A percentile compares a stretch with the other conserved stretches of the same genome.
These are phyloP conservation scores for Ephestia elutella DNA, from an alignment of 1,140 invertebrate species.

Conservation along the genomic window DNA sequence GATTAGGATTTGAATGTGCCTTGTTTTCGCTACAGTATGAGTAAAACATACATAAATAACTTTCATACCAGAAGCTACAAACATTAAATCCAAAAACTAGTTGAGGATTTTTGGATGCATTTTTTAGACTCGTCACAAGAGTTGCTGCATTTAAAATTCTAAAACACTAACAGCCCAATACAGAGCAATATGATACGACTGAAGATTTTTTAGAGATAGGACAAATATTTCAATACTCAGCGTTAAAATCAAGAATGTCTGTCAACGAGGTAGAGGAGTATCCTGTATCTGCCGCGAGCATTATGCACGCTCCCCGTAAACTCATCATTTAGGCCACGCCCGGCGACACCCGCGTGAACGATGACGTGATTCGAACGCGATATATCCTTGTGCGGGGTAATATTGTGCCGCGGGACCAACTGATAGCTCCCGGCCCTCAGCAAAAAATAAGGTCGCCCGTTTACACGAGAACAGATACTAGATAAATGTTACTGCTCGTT, in stretches of 20 bases:
- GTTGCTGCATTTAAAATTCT: too few relatives aligned
- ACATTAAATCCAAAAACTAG: too few relatives aligned
- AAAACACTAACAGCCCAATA: too few relatives aligned
- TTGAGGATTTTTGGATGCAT: too few relatives aligned
- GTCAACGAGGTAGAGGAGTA: constrained; percentile 10
- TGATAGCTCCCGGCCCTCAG: constrained; percentile 60
- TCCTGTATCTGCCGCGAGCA: constrained; percentile 24
- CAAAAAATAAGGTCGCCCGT: constrained; percentile 70
- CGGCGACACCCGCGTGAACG: constrained; percentile 44
- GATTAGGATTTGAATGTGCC: too few relatives aligned
- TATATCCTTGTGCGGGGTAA: constrained; percentile 60
- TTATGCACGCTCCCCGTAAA: constrained; percentile 32
- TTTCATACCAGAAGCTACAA: too few relatives aligned
- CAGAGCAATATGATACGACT: too few relatives aligned
- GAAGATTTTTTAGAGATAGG: too few relatives aligned
- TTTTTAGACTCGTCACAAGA: too few relatives aligned
- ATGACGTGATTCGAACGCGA: constrained; percentile 62
- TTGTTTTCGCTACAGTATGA: too few relatives aligned
- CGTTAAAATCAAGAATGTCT: constrained; percentile 15
- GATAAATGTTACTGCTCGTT: constrained; percentile 62
- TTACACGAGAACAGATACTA: constrained; percentile 65
- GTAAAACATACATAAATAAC: too few relatives aligned
- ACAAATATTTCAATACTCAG: background rate
- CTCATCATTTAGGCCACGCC: constrained; percentile 50
- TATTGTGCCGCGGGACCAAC: constrained; percentile 59